Evolutionary conservation across 2,888 invertebrate species (phyloP), one percentile per base, ranked within the genome.

Genomic region (Lepidochrysops patricia): DNA sequence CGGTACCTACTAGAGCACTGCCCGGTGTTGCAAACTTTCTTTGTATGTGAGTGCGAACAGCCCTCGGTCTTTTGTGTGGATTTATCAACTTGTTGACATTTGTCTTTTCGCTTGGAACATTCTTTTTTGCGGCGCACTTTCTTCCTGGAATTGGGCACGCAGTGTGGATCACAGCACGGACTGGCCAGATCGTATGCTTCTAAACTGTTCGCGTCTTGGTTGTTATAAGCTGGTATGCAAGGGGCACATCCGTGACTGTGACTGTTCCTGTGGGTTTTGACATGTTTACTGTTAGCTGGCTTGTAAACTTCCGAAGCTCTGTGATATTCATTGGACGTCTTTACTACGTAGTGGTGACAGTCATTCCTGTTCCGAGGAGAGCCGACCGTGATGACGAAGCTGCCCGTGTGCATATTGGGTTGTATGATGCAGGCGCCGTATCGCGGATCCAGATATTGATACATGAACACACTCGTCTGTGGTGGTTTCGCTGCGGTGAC

Each of bases 121-220:
- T 91, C 91, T 68, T 91, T 91, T 67, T 91, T 91, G 25, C 91
- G 82, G 27, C 91, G 79, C 58, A 79, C 71, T 70, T 88, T 87
- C 68, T 87, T 87, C 77, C 82, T 73, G 67, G 83, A 83, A 60
- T 92, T 92, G 2, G 96, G 96, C 57, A 96, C 95, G 74, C 96
- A 96, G 68, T 95, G 94, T 0, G 96, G 94, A 76, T 96, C 95
- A 76, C 96, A 96, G 73, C 96, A 96, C 0, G 96, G 95, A 74
- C 95, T 95, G 0, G 96, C 96, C 57, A 96, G 84, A 75, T 96
- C 96, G 69, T 96, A 96, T 2, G 96, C 96, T 76, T 96, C 96
- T 59, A 96, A 85, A 71, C 95, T 96, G 52, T 93, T 93, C 62
- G 93, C 94, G 68, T 95, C 96, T 68, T 91, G 92, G 73, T 91